Conservation (phyloP, 2,888 invertebrate species). For the Erannis defoliaria region DNA sequence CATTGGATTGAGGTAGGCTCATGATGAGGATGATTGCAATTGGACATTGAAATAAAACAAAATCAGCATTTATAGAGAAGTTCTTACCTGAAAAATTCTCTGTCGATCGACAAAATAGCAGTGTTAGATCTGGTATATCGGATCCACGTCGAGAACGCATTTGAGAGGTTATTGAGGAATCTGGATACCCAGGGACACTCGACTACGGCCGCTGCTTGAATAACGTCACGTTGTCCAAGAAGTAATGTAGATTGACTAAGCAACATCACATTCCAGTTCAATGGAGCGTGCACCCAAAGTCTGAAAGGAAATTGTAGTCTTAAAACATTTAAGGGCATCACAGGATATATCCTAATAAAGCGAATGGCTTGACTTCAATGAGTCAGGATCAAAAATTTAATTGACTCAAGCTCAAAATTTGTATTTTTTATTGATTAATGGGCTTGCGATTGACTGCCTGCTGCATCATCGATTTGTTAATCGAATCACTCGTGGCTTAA, state of each 20-base stretch:
- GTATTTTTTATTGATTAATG: no score
- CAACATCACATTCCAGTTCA: slow-evolving; percentile 69
- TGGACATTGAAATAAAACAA: neutral
- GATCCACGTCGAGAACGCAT: slow-evolving; percentile 67
- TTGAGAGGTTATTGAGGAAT: slow-evolving; percentile 64
- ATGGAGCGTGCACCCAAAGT: slow-evolving; percentile 72
- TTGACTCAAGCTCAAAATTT: no score
- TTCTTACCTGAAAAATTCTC: slow-evolving; percentile 66
- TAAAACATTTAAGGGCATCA: no score
- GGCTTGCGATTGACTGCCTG: no score
- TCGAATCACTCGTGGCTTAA: no score
- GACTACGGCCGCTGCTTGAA: slow-evolving; percentile 62
- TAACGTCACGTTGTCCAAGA: slow-evolving; percentile 67
- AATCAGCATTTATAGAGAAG: neutral
- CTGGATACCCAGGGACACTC: slow-evolving; percentile 74
- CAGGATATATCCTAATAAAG: no score
- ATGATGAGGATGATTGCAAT: no score
- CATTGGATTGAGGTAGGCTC: no score
- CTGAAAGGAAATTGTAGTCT: slow-evolving; percentile 53
- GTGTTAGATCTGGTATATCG: slow-evolving; percentile 56
- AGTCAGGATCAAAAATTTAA: no score
- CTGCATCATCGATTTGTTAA: no score
- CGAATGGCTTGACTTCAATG: no score
- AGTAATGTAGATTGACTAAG: slow-evolving; percentile 69
- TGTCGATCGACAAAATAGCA: slow-evolving; percentile 52